These are phyloP conservation scores for Lucilia sericata DNA, from an alignment of 1,140 invertebrate genomes.

Conservation along the genomic window DNA sequence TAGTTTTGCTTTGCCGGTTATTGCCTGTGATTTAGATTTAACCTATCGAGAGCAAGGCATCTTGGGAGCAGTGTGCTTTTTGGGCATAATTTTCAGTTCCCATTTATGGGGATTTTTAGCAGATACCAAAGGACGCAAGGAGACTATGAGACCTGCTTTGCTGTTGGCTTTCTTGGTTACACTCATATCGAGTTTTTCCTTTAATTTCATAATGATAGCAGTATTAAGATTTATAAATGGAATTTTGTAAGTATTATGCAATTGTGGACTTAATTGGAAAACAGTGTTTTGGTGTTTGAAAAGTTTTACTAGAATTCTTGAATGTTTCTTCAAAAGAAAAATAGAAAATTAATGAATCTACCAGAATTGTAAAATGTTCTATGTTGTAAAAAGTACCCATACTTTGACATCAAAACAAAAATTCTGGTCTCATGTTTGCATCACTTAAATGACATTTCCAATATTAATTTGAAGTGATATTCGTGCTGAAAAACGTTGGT, in stretches of 20 bases:
- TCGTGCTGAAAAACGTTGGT: too few relatives aligned
- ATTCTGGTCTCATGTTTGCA: too few relatives aligned
- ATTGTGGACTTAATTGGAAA: too few relatives aligned
- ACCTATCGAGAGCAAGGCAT: slow-evolving; percentile 73
- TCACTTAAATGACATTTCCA: too few relatives aligned
- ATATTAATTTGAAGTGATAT: too few relatives aligned
- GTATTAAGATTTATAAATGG: slow-evolving; percentile 78
- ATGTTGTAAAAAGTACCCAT: too few relatives aligned
- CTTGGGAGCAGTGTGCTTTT: slow-evolving; percentile 73
- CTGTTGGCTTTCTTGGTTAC: slow-evolving; percentile 75
- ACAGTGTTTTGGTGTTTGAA: too few relatives aligned
- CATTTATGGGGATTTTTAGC: slow-evolving; percentile 82
- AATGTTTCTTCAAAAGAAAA: too few relatives aligned
- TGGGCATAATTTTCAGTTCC: slow-evolving; percentile 72
- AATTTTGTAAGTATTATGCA: slow-evolving; percentile 72
- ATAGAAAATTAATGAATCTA: too few relatives aligned
- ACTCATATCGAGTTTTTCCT: slow-evolving; percentile 75
- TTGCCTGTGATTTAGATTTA: slow-evolving; percentile 76
- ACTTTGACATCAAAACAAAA: too few relatives aligned
- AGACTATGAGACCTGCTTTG: slow-evolving; percentile 77
- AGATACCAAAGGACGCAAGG: slow-evolving; percentile 77
- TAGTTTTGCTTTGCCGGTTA: slow-evolving; percentile 75
- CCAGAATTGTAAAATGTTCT: too few relatives aligned
- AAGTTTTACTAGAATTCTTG: too few relatives aligned
- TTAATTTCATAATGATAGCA: slow-evolving; percentile 74